Evolutionary conservation across 1,140 invertebrate genomes (phyloP), one percentile per base, ranked within the genome.

Genomic region (Apis florea): DNA sequence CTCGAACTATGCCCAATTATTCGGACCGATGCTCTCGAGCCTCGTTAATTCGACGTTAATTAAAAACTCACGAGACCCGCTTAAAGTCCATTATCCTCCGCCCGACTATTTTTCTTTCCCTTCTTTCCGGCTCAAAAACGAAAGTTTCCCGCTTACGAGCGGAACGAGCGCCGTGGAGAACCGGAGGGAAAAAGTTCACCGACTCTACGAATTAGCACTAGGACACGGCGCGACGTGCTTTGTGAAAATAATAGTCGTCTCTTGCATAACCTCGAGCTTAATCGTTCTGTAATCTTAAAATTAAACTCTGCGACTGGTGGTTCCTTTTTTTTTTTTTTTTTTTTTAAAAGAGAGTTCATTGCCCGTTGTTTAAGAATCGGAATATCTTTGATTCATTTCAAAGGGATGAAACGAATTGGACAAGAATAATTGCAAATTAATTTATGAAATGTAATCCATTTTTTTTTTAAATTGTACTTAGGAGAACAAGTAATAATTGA

Each of bases 21-120:
- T 70, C 76, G 54, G 24, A 40, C 54, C 21, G 54, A 21, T 54
- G 75, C 40, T 58, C 40, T 26, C 47, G 66, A 59, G 47, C 2
- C 10, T 47, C 12, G 56, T 49, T 61, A 70, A 78, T 70, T 58
- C 56, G 0, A 61, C 66, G 76, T 78, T 78, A 78, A 78, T 78
- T 78, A 78, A 78, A 78, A 78, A 78, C 47, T 78, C 66, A 56
- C 54, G 76, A 59, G 56, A 26, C n/a, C 26, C 47, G 66, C 40
- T 78, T 51, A 59, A 78, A 51, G 66, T 78, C 54, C 58, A 70
- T 78, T 78, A 78, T 70, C 54, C 75, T 11, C 6, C 2, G 75
- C 19, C 12, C 66, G 21, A 69, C 47, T 68, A 51, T 76, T 66
- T 24, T 56, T 73, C 58, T 63, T 63, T 31, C 17, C 19, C 26